Evolutionary conservation across 2,888 invertebrate genomes (phyloP), one percentile per base, ranked within the genome.

Genomic region (Sclerodermus sp.): DNA sequence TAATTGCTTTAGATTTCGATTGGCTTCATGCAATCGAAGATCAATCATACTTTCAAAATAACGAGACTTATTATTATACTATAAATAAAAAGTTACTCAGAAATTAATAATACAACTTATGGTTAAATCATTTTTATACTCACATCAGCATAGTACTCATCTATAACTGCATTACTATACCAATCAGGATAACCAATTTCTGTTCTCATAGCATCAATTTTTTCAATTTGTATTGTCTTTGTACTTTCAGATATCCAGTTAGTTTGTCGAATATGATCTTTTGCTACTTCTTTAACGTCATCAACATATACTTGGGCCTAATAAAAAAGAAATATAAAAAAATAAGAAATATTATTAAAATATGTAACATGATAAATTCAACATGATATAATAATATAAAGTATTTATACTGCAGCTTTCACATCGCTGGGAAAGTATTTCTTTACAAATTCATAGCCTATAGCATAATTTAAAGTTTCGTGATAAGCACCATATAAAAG

Each of bases 391-490:
- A 23, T 5, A 23, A 23, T 8, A 23, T 8, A 23, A 23, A 3
- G 39, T 13, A 51, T 45, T 49, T 43, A n/a, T n/a, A 62, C 63
- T 30, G 47, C 32, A 29, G 38, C 49, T 45, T 62, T 64, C 3
- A 52, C 49, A 9, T 39, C 45, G 16, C 48, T 37, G 3, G 53
- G 50, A 30, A 60, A 55, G 31, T 56, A 47, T 41, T 53, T 40
- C 4, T 46, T 54, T 12, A 59, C 53, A 45, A 59, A 64, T 16
- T 49, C 53, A 49, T 59, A 57, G 3, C 57, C 59, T 16, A 64
- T 53, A 13, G 63, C 60, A 45, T 59, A 56, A 23, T 55, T 61
- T 55, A 57, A 72, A 61, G 55, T 73, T 31, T 66, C 23, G 8
- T 23, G 23, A 8, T 23, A 8, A 23, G 23, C 3, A 23, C 8